Percentiles rank a stretch among this genome's conserved stretches.
Conservation (phyloP, 2,113 vertebrate genomes). For the Neotoma lepida region DNA sequence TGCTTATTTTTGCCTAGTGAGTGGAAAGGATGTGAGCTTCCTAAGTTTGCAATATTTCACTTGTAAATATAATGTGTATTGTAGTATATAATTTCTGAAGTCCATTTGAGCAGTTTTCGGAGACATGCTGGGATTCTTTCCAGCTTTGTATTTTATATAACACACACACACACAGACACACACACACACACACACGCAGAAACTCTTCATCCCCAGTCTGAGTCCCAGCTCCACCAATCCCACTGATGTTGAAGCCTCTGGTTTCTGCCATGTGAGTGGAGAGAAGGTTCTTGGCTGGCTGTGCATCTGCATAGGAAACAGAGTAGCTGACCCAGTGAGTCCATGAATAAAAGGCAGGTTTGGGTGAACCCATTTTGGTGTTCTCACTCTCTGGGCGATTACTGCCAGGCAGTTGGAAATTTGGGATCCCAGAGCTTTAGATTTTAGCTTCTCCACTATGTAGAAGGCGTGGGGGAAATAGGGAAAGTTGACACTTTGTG, state of each 20-base stretch:
- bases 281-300: background rate
- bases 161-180: background rate
- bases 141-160: background rate
- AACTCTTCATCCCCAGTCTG: background rate
- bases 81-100: background rate
- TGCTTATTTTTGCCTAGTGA: background rate
- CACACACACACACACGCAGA: background rate
- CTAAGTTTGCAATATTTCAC: background rate
- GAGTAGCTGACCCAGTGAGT: background rate
- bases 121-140: background rate
- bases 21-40: background rate
- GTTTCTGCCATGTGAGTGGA: background rate
- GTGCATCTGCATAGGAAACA: background rate
- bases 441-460: background rate
- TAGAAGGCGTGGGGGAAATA: background rate
- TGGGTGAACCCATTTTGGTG: background rate
- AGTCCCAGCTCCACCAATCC: background rate
- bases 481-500: background rate
- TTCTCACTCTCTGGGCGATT: background rate
- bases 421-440: background rate
- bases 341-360: background rate
- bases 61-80: background rate
- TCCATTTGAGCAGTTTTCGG: background rate
- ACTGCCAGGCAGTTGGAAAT: background rate
- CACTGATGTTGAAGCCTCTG: background rate